Evolutionary conservation across 2,113 vertebrate genomes (phyloP), one percentile per base, ranked within the genome.

Genomic region (Cervus canadensis): DNA sequence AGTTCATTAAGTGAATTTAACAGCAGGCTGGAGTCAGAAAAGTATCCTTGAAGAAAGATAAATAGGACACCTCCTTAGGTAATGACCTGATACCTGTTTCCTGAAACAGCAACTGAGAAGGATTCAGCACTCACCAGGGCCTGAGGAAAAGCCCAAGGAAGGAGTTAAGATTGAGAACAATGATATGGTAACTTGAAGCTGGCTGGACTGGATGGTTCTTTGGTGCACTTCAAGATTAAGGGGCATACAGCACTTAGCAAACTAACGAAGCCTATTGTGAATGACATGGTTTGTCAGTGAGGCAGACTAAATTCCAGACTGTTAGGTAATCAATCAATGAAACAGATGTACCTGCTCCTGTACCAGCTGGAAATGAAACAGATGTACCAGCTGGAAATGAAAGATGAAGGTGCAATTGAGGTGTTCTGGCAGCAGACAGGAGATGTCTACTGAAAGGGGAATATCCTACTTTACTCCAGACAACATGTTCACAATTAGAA

Each of bases 401-500:
- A 83, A 36, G 50, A 25, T 56, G 33, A 83, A 83, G 33, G 23
- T 56, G 12, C 81, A 83, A 26, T 1, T 25, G 81, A 56, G 36
- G 21, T 83, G 10, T 83, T 36, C 81, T 5, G 21, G 21, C 33
- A 83, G 81, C 50, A 83, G 81, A 36, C 12, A 83, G 50, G 81
- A 56, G 21, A n/a, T 56, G 50, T 36, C 21, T 56, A 99, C 98
- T 99, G 98, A 99, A 98, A 98, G 99, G 98, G 98, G 98, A 98
- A 95, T 97, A 98, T 98, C 95, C 99, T 98, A 98, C 97, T 98
- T 98, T 98, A 98, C 97, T 98, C 98, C 98, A 48, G 99, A 98
- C 98, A 98, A 98, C 98, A 98, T 6, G 78, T 98, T 99, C 99
- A 98, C 98, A 99, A 97, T 99, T 98, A 99, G 99, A 98, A 99